These are phyloP conservation scores for Poecile atricapillus DNA, from an alignment of 2,113 vertebrate species.

Conservation along the genomic window DNA sequence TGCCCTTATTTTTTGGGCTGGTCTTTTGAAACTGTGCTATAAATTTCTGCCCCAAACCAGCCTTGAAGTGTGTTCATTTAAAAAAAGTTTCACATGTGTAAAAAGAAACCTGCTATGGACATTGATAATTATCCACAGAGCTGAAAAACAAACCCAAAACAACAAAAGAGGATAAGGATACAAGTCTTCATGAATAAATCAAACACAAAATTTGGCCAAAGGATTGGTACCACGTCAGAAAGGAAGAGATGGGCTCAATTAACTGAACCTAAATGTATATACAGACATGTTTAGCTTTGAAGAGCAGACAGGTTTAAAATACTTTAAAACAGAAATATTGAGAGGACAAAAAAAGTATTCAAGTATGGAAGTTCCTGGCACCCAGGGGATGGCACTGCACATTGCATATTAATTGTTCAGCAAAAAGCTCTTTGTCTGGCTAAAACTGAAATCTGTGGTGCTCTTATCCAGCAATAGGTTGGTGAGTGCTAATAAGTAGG, in stretches of 20 bases:
- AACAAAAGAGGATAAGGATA: neutral
- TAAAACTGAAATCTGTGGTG: neutral
- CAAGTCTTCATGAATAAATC: neutral
- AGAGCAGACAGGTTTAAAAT: neutral
- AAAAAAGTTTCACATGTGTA: neutral
- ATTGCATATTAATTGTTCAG: neutral
- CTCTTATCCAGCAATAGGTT: neutral
- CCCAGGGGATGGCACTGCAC: neutral
- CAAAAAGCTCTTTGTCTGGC: neutral
- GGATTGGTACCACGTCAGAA: neutral
- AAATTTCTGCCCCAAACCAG: neutral
- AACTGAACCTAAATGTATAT: neutral
- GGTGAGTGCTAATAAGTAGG: neutral
- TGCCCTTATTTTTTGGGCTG: neutral
- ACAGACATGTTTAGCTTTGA: neutral
- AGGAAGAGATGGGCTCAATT: neutral
- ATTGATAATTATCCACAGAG: neutral
- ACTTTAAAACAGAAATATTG: neutral
- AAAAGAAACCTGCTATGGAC: neutral
- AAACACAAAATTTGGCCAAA: neutral
- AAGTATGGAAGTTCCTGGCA: neutral
- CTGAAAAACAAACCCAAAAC: neutral
- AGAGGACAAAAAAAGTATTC: neutral
- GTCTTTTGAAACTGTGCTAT: neutral
- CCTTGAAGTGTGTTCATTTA: neutral